Conservation (phyloP, 2,888 invertebrate genomes). For the Nephrocerus scutellatus region DNA sequence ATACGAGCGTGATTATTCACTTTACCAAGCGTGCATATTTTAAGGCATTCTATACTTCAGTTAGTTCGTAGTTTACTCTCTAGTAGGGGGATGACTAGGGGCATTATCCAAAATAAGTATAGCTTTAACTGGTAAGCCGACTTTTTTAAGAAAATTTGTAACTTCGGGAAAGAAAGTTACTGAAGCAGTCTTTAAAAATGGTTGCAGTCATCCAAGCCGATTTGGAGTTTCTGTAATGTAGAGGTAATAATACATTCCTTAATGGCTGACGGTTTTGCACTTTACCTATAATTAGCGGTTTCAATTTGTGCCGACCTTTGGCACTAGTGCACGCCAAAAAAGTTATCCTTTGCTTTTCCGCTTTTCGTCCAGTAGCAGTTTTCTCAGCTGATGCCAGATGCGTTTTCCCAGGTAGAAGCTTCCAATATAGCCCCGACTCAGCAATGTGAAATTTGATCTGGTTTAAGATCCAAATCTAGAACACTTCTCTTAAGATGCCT, state of each 20-base stretch:
- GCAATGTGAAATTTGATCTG: constrained; percentile 3
- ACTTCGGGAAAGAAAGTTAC: constrained; percentile 1
- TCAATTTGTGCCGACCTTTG: background rate
- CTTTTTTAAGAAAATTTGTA: constrained; percentile 3
- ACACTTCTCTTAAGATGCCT: background rate
- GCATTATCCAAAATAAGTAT: constrained; percentile 5
- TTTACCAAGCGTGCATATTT: too few relatives aligned
- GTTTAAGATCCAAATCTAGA: constrained; percentile 3
- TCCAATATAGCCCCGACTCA: constrained; percentile 1
- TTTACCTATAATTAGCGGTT: background rate
- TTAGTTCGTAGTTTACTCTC: constrained; percentile 5
- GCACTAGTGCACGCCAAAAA: constrained; percentile 7
- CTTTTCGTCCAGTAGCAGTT: constrained; percentile 10
- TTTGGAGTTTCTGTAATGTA: too few relatives aligned
- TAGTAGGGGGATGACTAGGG: constrained; percentile 5
- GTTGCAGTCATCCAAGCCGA: constrained; percentile 5
- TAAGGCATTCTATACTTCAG: too few relatives aligned
- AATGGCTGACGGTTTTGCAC: constrained; percentile 4
- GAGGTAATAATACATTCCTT: constrained; percentile 4
- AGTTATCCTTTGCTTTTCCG: constrained; percentile 6
- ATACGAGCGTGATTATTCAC: too few relatives aligned
- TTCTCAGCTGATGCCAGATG: background rate
- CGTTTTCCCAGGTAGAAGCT: constrained; percentile 1
- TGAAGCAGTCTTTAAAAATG: constrained; percentile 6
- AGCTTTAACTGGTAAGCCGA: too few relatives aligned